phyloP scores from a whole-genome alignment of 2,888 invertebrate species.

The Epinotia brunnichana region DNA sequence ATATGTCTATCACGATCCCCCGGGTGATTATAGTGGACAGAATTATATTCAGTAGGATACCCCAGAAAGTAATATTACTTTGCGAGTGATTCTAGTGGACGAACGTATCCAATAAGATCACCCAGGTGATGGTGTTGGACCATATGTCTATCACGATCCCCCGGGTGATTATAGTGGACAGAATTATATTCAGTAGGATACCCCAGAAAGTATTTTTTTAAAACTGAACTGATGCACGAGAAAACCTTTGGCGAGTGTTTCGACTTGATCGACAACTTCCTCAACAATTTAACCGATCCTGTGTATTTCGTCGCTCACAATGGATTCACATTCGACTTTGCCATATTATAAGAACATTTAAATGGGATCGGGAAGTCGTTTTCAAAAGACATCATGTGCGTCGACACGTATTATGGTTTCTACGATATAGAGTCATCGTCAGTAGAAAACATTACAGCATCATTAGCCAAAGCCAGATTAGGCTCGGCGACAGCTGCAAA shows the following conservation, averaged over 20 bases:
- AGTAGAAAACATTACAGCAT: neutral
- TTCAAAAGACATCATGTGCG: slow-evolving; percentile 12
- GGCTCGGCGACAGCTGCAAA: neutral
- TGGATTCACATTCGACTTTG: neutral
- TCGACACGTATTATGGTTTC: slow-evolving; percentile 12
- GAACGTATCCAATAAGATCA: no score
- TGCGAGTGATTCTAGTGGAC: no score
- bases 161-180: no score
- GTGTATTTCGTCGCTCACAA: slow-evolving; percentile 4
- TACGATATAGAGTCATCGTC: slow-evolving; percentile 1
- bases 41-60: no score
- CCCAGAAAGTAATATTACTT: no score
- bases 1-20: no score
- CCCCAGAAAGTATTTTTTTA: no score
- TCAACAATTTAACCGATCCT: neutral
- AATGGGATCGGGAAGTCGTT: slow-evolving; percentile 1
- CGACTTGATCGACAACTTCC: neutral
- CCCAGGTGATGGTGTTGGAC: no score
- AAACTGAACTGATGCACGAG: no score
- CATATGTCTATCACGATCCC: no score
- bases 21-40: no score
- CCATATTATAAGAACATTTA: slow-evolving; percentile 4
- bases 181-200: no score
- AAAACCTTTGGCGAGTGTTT: neutral
- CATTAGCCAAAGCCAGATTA: neutral